A percentile compares a stretch with the other conserved stretches of the same genome.
phyloP scores from a whole-genome alignment of 2,888 invertebrate genomes.

The Cryptus viduatorius region DNA sequence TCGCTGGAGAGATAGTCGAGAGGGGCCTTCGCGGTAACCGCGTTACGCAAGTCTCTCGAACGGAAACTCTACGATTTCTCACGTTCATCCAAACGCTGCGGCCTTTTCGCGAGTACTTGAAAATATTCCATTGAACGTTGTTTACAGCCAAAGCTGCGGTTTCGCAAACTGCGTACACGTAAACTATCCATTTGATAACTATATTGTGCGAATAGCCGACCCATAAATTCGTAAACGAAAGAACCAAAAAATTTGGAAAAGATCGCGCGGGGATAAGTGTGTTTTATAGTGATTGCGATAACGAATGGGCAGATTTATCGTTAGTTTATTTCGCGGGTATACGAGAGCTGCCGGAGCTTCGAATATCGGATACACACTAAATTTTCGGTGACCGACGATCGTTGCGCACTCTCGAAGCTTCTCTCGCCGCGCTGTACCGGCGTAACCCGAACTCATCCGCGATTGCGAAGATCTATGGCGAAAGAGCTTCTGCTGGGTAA shows the following conservation, averaged over 20 bases:
- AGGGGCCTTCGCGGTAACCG: conserved; percentile 48
- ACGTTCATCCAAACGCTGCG: conserved; percentile 49
- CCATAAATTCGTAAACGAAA: conserved; percentile 1
- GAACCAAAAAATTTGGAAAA: conserved; percentile 21
- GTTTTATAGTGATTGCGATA: conserved; percentile 62
- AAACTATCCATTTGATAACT: too few species aligned
- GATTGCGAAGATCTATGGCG: conserved; percentile 53
- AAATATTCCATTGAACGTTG: conserved; percentile 30
- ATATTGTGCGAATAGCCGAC: background rate
- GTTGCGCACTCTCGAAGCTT: conserved; percentile 14
- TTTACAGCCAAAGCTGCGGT: background rate
- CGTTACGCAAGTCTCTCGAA: conserved; percentile 61
- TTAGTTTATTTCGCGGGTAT: conserved; percentile 44
- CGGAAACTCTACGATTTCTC: conserved; percentile 61
- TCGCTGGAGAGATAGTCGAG: conserved; percentile 30
- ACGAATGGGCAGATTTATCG: conserved; percentile 59
- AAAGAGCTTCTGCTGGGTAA: background rate
- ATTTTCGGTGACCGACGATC: conserved; percentile 42
- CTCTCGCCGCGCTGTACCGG: conserved; percentile 16
- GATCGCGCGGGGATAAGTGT: conserved; percentile 54
- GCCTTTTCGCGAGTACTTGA: conserved; percentile 22
- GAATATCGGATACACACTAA: conserved; percentile 40
- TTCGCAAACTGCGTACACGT: too few species aligned
- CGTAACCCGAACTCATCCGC: conserved; percentile 41
- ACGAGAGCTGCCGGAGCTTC: background rate